phyloP scores from a whole-genome alignment of 2,797 vertebrate species.

The Lacerta agilis region DNA sequence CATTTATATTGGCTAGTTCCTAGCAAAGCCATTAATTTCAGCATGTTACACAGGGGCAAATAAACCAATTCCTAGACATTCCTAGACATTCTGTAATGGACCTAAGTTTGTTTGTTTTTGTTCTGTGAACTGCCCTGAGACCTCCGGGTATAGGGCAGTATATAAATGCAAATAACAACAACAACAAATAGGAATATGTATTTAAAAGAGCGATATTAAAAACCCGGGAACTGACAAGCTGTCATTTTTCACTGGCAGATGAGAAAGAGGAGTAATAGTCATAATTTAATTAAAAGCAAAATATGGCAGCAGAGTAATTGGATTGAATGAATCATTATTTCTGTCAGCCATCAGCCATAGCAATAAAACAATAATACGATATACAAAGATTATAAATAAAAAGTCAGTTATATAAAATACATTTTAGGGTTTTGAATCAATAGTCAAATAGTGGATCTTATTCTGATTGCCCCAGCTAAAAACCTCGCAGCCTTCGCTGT shows the following conservation, averaged over 20 bases:
- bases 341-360: too few species aligned
- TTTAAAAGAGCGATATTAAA: neutral
- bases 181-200: rapidly evolving
- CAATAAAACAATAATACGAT: too few species aligned
- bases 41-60: neutral
- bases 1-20: neutral
- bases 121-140: too few species aligned
- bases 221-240: conserved; percentile 17
- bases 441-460: too few species aligned
- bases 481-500: neutral
- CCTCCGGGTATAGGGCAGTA: too few species aligned
- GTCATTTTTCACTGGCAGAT: conserved; percentile 24
- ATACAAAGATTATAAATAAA: too few species aligned
- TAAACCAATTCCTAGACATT: conserved; percentile 10
- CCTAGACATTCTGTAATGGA: neutral
- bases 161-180: neutral
- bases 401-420: too few species aligned
- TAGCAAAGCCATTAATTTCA: neutral
- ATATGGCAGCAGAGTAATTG: conserved; percentile 24
- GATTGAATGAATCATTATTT: neutral
- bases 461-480: too few species aligned
- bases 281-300: conserved; percentile 53
- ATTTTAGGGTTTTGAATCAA: too few species aligned
- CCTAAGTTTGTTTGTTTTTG: neutral
- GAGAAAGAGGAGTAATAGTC: conserved; percentile 31